A percentile compares a stretch with the other conserved stretches of the same genome.
phyloP scores from a whole-genome alignment of 2,888 invertebrate species.

The Chorisops tibialis region DNA sequence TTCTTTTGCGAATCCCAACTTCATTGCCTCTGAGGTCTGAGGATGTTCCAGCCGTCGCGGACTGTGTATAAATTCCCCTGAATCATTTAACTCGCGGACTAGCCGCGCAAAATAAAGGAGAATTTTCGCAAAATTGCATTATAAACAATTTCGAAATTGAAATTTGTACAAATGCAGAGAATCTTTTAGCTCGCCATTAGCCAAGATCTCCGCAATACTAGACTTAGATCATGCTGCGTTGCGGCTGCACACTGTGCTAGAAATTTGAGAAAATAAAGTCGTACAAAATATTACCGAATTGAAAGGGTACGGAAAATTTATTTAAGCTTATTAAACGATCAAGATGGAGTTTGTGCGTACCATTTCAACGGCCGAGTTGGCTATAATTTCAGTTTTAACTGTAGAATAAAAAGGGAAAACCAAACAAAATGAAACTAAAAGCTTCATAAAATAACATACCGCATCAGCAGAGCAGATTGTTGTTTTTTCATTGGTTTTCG shows the following conservation, averaged over 20 bases:
- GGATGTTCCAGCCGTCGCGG: background rate
- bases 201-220: background rate
- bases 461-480: background rate
- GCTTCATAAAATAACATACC: conserved; percentile 5
- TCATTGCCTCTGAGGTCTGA: background rate
- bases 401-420: background rate
- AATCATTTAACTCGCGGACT: background rate
- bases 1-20: background rate
- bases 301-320: background rate
- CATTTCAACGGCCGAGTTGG: background rate
- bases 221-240: conserved; percentile 9
- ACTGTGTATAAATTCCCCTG: conserved; percentile 5
- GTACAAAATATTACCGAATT: conserved; percentile 15
- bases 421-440: conserved; percentile 24
- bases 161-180: conserved; percentile 13
- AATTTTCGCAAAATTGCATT: conserved; percentile 3
- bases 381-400: background rate
- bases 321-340: background rate
- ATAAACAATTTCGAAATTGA: conserved; percentile 17
- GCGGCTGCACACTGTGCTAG: conserved; percentile 8
- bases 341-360: no score
- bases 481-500: background rate
- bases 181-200: conserved; percentile 13
- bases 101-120: conserved; percentile 1
- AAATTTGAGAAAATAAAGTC: conserved; percentile 16